Evolutionary conservation across 1,140 invertebrate genomes (phyloP), one percentile per base, ranked within the genome.

Genomic region (Drosophila nannoptera): DNA sequence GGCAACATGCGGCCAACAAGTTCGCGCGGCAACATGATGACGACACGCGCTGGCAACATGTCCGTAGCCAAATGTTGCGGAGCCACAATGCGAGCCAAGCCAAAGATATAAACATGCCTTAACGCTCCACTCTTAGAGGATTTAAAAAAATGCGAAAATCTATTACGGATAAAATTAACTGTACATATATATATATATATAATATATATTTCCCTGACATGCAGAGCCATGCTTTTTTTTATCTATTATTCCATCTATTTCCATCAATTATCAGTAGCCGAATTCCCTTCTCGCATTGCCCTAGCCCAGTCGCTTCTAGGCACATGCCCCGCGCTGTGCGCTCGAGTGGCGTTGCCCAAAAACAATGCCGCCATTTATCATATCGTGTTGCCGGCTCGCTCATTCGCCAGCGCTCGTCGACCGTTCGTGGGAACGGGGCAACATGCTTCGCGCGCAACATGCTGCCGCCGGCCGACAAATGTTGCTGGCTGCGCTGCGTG

Each of bases 351-450:
- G 70, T 56, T 69, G 48, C 48, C 73, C 69, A 83, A 83, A 73
- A 78, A 83, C 80, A 83, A 83, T 75, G 75, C 78, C 80, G 80
- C 80, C 80, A 83, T 83, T 83, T 84, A 84, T 84, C 80, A 78
- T 83, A 73, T 78, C 64, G 66, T 75, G 67, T 77, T 66, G 61
- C 60, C 73, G 55, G 38, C 77, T 61, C 74, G 53, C 73, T 66
- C 69, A 69, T 73, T 56, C 64, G 62, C 32, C 14, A 59, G 49
- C 38, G 52, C 32, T 43, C 32, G 62, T 43, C 59, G 32, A 33
- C 40, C 35, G 54, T 32, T 69, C 46, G 66, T 36, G 59, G 66
- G 50, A 62, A 69, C 43, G 12, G 59, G 49, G 65, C 60, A 69
- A 69, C 66, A 69, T 49, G 66, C 48, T 64, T 50, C 6, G 53